phyloP scores from a whole-genome alignment of 2,113 vertebrate genomes.

The Centrocercus urophasianus region DNA sequence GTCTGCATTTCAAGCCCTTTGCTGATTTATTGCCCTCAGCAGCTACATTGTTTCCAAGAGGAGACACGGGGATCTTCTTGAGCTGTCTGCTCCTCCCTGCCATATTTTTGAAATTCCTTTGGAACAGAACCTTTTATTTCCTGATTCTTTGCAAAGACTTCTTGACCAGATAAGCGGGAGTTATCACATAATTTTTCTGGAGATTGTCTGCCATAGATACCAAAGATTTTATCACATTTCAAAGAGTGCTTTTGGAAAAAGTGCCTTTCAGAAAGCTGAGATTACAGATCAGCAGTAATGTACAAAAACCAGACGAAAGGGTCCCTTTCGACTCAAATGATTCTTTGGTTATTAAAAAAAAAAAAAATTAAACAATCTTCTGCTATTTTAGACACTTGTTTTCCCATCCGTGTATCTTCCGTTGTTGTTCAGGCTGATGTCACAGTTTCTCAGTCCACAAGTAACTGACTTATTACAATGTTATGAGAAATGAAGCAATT shows the following conservation, averaged over 20 bases:
- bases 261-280: background rate
- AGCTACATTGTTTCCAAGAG: background rate
- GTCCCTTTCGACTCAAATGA: too few relatives aligned
- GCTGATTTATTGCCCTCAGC: background rate
- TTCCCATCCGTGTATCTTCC: background rate
- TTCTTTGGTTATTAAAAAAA: background rate
- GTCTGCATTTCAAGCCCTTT: background rate
- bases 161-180: background rate
- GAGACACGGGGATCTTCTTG: background rate
- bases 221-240: background rate
- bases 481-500: conserved; percentile 3
- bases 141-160: background rate
- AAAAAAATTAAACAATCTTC: background rate
- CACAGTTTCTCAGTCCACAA: background rate
- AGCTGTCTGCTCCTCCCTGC: background rate
- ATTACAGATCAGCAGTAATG: background rate
- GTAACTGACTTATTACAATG: background rate
- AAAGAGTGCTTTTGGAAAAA: background rate
- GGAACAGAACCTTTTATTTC: background rate
- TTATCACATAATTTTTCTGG: background rate
- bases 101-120: background rate
- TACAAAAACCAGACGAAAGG: background rate
- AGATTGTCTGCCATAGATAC: background rate
- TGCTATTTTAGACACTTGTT: background rate
- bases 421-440: background rate